Evolutionary conservation across 1,140 invertebrate genomes (phyloP).

Genomic region (Battus philenor): DNA sequence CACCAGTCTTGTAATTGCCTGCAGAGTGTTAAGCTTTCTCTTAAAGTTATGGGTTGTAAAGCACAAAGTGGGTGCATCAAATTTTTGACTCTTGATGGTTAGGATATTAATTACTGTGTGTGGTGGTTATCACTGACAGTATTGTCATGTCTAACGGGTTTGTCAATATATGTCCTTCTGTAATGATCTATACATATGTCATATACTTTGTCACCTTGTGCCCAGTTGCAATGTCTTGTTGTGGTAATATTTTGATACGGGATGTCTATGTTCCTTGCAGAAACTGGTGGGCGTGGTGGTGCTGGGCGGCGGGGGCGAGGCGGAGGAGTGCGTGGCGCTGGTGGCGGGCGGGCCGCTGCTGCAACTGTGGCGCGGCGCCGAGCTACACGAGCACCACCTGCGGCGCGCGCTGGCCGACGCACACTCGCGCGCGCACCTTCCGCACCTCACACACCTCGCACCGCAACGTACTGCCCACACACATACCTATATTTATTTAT

Average conservation of each 20-base stretch:
- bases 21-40: too few species aligned
- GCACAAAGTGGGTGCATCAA: too few species aligned
- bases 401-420: constrained; percentile 42
- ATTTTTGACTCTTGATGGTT: too few species aligned
- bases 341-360: constrained; percentile 48
- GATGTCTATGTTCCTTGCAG: constrained; percentile 19
- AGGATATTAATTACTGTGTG: too few species aligned
- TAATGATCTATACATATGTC: not conserved
- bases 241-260: too few species aligned
- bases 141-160: not conserved
- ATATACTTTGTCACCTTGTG: not conserved
- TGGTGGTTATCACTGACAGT: too few species aligned
- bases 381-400: constrained; percentile 42
- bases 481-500: too few species aligned
- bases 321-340: constrained; percentile 36
- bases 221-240: too few species aligned
- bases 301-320: constrained; percentile 21
- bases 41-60: too few species aligned
- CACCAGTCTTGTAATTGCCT: too few species aligned
- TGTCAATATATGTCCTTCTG: not conserved
- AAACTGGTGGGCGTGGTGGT: constrained; percentile 53
- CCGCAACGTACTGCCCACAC: too few species aligned
- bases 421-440: constrained; percentile 25
- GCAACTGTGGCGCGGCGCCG: constrained; percentile 49
- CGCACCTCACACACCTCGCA: constrained; percentile 28